Evolutionary conservation across 2,797 vertebrate species (phyloP), one percentile per base, ranked within the genome.

Genomic region (Chloroceryle amazona): DNA sequence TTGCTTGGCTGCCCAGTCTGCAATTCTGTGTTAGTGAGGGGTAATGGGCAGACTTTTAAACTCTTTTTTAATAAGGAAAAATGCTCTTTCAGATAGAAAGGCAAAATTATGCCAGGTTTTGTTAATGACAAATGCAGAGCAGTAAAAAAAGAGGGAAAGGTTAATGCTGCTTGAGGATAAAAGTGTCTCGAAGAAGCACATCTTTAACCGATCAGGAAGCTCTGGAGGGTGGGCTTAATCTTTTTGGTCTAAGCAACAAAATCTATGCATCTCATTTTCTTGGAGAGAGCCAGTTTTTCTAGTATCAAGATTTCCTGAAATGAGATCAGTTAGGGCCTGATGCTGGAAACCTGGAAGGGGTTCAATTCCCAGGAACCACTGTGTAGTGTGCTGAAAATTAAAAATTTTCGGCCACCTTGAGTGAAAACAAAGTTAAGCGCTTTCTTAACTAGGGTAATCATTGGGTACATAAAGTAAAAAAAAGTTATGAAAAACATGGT

Each of bases 121-220:
- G 33, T 60, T 85, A 80, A 92, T 10, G 19, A 49, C 60, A 57
- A 85, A 79, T 3, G 2, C 58, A 82, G 66, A 66, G 7, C 16
- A 4, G 23, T 44, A 67, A 80, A 87, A 87, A 82, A 22, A 6
- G 2, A 22, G 13, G 23, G 29, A 39, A 79, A 60, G 9, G 44
- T 37, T 58, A 74, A 81, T 61, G 82, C 10, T 70, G 70, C 84
- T 75, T 94, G 75, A 47, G 39, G 21, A 88, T 74, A 83, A 81
- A 80, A 13, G 10, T 21, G 13, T 66, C 81, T 84, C 58, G 68
- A 89, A 74, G 63, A 94, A 86, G 72, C 22, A 73, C 79, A 62
- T 92, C 68, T 96, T 95, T 94, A 95, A 90, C 65, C 92, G 88
- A 96, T 95, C 71, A 93, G 60, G 65, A 68, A 83, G 52, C 71